Evolutionary conservation across 1,140 invertebrate genomes (phyloP), one percentile per base, ranked within the genome.

Genomic region (Mylabris phalerata): DNA sequence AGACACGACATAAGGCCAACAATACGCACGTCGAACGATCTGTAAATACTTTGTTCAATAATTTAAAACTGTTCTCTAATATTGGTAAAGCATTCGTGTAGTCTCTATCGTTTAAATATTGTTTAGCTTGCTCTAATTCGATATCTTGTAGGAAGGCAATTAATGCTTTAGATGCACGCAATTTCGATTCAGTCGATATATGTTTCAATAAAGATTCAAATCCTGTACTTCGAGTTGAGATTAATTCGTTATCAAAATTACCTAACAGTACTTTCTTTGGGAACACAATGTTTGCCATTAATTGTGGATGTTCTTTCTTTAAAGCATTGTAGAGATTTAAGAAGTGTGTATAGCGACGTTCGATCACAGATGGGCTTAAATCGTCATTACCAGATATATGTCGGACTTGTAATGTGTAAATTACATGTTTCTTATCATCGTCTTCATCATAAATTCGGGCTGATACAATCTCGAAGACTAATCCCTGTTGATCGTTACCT

Each of bases 261-360:
- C 88, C 88, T 47, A 87, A 73, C 7, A 90, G 66, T 13, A 69
- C 82, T 75, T 90, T 91, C 66, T 83, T 84, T 5, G 89, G 89
- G 74, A 91, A 91, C 50, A 77, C 73, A 4, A 88, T 70, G 42
- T 71, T 73, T 49, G 71, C 71, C 71, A 90, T 74, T 46, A 83
- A 66, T 10, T 75, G 45, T 4, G 86, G 82, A 74, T 80, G 80
- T 45, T 80, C 78, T 55, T 82, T 82, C 61, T 79, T 82, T 2
- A 91, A 71, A 3, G 75, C 72, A 62, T 79, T 78, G 71, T 85
- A 88, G 3, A 90, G 75, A 51, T 81, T 79, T 11, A 85, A 75
- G 73, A 90, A 90, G 65, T 91, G 84, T 5, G 88, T 88, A 66
- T 90, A 91, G 63, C 89, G 77, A 57, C 86, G 75, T 65, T 89